phyloP scores from a whole-genome alignment of 1,140 invertebrate species.

The Sarcophaga bullata region DNA sequence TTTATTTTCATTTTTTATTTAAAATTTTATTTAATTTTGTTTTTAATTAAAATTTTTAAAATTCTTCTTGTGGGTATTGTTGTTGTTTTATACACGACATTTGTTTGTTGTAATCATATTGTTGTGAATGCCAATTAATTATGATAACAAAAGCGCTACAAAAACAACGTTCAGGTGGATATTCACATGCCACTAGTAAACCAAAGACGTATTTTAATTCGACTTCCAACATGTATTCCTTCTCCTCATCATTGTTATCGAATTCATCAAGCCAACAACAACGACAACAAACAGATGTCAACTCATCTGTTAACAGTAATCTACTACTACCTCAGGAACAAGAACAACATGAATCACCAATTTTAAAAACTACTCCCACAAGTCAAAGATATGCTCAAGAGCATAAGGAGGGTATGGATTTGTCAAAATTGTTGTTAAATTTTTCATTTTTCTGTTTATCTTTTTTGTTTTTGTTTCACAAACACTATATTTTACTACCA shows the following conservation, averaged over 20 bases:
- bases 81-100: background rate
- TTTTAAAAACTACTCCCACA: background rate
- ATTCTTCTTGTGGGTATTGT: conserved; percentile 4
- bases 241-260: background rate
- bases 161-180: conserved; percentile 11
- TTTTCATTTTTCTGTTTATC: too few relatives aligned
- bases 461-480: background rate
- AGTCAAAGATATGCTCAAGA: background rate
- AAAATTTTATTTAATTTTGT: background rate
- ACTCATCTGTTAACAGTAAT: background rate
- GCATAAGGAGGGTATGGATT: background rate
- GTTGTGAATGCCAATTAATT: background rate
- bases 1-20: background rate
- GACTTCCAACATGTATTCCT: background rate
- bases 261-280: background rate
- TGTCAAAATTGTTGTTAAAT: background rate
- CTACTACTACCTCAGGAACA: background rate
- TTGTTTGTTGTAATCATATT: background rate
- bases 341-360: background rate
- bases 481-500: background rate
- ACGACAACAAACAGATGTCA: background rate
- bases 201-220: conserved; percentile 37
- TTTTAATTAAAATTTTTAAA: background rate
- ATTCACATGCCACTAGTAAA: conserved; percentile 14
- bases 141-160: background rate